These are phyloP conservation scores for Esox masquinongy DNA, from an alignment of 2,797 vertebrate species.

Conservation along the genomic window DNA sequence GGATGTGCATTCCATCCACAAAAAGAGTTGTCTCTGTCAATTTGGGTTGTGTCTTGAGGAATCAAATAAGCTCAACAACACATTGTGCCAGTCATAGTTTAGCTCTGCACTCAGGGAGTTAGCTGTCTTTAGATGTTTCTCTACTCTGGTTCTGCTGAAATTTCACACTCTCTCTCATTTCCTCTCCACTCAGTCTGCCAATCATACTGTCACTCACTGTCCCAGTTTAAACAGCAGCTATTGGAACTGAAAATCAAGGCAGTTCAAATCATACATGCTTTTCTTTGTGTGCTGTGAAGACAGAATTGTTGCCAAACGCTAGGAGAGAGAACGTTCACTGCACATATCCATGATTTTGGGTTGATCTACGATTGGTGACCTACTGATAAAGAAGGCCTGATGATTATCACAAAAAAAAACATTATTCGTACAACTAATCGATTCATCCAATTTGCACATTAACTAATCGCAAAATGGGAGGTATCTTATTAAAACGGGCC, in stretches of 20 bases:
- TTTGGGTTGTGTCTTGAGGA: background rate
- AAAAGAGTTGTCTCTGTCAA: background rate
- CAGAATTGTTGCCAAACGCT: background rate
- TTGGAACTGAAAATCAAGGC: conserved; percentile 18
- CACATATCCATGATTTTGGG: background rate
- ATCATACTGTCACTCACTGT: conserved; percentile 34
- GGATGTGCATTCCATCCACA: background rate
- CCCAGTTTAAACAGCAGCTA: conserved; percentile 24
- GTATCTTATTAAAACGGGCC: background rate
- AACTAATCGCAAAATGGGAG: background rate
- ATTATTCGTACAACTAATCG: background rate
- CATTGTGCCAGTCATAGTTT: background rate
- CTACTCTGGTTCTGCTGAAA: conserved; percentile 20
- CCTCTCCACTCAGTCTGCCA: conserved; percentile 48
- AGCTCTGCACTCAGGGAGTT: conserved; percentile 2
- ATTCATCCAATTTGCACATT: background rate
- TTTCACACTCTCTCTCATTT: conserved; percentile 48
- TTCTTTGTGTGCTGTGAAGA: conserved; percentile 22
- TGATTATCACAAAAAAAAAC: background rate
- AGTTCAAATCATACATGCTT: conserved; percentile 23
- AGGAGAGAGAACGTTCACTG: background rate
- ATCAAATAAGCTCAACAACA: background rate
- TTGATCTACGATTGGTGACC: background rate
- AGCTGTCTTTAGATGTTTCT: conserved; percentile 20
- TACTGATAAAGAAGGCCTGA: background rate